These are phyloP conservation scores for Apus apus DNA, from an alignment of 2,113 vertebrate species.

Conservation along the genomic window DNA sequence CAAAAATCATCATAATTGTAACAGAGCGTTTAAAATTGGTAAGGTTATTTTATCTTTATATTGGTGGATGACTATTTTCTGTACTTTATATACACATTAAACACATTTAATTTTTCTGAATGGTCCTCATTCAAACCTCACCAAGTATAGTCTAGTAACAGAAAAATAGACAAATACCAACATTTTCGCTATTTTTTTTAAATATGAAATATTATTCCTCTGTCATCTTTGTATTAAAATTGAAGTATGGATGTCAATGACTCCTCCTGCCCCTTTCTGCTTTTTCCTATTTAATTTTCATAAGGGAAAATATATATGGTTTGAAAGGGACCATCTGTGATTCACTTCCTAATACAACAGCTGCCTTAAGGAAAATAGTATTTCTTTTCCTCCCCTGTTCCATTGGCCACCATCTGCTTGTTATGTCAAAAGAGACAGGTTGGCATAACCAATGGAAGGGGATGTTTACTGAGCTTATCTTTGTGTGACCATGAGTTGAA, in stretches of 20 bases:
- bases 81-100: background rate
- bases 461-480: too few species aligned
- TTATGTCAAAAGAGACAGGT: too few species aligned
- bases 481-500: too few species aligned
- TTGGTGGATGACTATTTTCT: background rate
- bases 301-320: background rate
- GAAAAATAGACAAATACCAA: background rate
- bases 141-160: background rate
- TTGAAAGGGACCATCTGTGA: background rate
- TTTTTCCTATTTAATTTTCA: background rate
- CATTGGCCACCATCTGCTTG: background rate
- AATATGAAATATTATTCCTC: fast-evolving
- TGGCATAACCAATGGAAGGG: too few species aligned
- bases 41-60: background rate
- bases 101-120: background rate
- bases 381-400: background rate
- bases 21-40: too few species aligned
- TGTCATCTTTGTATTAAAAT: background rate
- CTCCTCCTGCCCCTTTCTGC: background rate
- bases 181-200: background rate
- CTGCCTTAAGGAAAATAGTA: fast-evolving
- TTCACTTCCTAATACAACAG: background rate
- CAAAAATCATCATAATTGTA: too few species aligned
- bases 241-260: background rate
- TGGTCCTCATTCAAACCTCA: background rate